Evolutionary conservation across 2,113 vertebrate species (phyloP), one percentile per base, ranked within the genome.

Genomic region (Nothobranchius furzeri): DNA sequence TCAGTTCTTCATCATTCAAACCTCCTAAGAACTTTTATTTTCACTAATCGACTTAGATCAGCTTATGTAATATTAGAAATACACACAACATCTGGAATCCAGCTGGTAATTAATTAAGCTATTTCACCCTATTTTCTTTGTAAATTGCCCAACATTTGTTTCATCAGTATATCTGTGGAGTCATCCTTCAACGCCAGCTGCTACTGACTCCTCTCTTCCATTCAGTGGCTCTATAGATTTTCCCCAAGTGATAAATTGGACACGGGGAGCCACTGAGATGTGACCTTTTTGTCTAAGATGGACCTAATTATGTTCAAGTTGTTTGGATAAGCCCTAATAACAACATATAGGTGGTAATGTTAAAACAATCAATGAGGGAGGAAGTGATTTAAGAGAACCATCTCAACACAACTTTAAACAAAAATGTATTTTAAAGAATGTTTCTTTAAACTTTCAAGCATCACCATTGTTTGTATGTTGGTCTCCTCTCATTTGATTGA

Each of bases 221-320:
- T 64, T 83, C 82, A 82, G 59, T 79, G 68, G 81, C 75, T 79
- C 72, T 82, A 91, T 90, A 70, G 88, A 91, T 90, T 91, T 89
- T 82, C 62, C 76, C 69, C 75, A 79, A 79, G 83, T 90, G 90
- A 91, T 91, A 82, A 86, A 91, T 91, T 91, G 83, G 87, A 78
- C 83, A 76, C 35, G 13, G 63, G 70, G 68, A 85, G 70, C 79
- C 76, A 15, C 66, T 78, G 73, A 85, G 84, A 75, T 88, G 85
- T 85, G 87, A 88, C 84, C 85, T 77, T 75, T 30, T 83, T 63
- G 60, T 79, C 70, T 75, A 73, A 84, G 87, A 87, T 76, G 60
- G 70, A 46, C 78, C 82, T 86, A 85, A 89, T 89, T 88, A 86
- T 70, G 68, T 80, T 43, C 35, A 63, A 77, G 62, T 56, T 64